Percentiles rank a stretch among this genome's conserved stretches.
Conservation (phyloP, 2,888 invertebrate genomes). For the Malacosoma neustria region DNA sequence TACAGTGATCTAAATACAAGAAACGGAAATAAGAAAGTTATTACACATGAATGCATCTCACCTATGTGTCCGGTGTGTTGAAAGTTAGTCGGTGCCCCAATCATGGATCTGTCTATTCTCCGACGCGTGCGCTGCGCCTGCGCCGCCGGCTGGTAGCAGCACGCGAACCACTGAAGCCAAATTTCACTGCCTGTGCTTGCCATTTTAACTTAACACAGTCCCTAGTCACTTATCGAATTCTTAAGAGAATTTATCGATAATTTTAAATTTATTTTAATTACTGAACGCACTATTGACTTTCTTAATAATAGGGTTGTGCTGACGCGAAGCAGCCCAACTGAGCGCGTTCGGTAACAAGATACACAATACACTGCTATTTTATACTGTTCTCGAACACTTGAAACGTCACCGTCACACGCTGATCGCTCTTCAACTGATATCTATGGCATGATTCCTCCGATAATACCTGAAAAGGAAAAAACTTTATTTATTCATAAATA, state of each 20-base stretch:
- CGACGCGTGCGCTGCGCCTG: constrained; percentile 82
- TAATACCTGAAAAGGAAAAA: constrained; percentile 51
- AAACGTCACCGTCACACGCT: constrained; percentile 22
- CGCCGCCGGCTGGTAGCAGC: constrained; percentile 89
- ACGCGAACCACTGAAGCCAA: constrained; percentile 94
- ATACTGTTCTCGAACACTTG: constrained; percentile 13
- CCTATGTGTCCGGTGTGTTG: constrained; percentile 88
- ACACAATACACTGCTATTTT: constrained; percentile 23
- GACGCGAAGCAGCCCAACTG: constrained; percentile 22
- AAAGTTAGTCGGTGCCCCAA: constrained; percentile 96
- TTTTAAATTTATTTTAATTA: neutral
- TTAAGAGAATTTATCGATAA: neutral
- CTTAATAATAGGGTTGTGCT: constrained; percentile 12
- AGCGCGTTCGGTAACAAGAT: constrained; percentile 22
- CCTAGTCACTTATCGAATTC: constrained; percentile 8
- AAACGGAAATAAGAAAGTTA: too few species aligned
- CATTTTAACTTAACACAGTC: constrained; percentile 52
- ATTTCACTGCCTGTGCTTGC: constrained; percentile 86
- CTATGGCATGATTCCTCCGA: constrained; percentile 53
- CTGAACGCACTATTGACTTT: neutral
- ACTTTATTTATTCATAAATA: constrained; percentile 16
- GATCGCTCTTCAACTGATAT: constrained; percentile 46
- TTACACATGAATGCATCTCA: constrained; percentile 20
- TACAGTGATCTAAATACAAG: too few species aligned
- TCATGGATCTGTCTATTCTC: constrained; percentile 94